Conservation (phyloP, 1,140 invertebrate species). For the Marisa cornuarietis region DNA sequence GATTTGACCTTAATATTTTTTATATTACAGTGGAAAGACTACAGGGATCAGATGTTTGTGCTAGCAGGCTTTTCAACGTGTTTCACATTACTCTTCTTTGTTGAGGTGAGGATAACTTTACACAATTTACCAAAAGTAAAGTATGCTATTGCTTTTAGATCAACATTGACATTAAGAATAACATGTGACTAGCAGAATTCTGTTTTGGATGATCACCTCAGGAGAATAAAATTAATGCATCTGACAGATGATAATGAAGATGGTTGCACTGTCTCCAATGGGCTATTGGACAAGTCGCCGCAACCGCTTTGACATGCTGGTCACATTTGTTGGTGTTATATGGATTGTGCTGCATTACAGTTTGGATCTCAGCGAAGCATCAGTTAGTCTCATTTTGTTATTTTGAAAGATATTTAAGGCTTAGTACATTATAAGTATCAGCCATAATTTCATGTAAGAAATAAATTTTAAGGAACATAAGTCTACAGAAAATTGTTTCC, state of each 20-base stretch:
- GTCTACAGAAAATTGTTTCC: no score
- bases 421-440: no score
- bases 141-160: background rate
- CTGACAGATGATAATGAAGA: conserved; percentile 94
- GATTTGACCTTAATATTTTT: conserved; percentile 40
- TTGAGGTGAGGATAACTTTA: conserved; percentile 64
- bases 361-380: background rate
- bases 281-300: conserved; percentile 98
- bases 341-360: conserved; percentile 96
- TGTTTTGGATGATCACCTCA: background rate
- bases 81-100: conserved; percentile 72
- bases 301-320: conserved; percentile 97
- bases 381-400: no score
- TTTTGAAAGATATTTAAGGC: no score
- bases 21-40: conserved; percentile 69
- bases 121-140: background rate
- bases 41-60: conserved; percentile 75
- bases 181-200: background rate
- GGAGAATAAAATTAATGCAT: conserved; percentile 5
- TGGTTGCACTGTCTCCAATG: conserved; percentile 95
- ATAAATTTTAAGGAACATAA: no score
- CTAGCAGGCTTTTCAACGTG: conserved; percentile 88
- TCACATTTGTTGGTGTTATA: conserved; percentile 93
- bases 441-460: no score
- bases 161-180: background rate